These are phyloP conservation scores for Oasisia sp. DNA, from an alignment of 2,888 invertebrate species.

Conservation along the genomic window DNA sequence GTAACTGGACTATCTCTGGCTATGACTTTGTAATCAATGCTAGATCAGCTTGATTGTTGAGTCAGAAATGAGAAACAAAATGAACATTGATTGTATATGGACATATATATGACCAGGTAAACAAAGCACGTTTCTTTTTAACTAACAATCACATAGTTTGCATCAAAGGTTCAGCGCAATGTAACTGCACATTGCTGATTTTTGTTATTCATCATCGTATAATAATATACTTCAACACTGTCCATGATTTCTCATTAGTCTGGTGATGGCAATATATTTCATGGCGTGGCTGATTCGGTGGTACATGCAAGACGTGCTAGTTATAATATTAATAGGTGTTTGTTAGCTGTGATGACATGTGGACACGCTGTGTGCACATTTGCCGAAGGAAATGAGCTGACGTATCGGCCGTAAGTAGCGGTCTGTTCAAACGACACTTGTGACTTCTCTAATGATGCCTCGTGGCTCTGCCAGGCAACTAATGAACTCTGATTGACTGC, in stretches of 20 bases:
- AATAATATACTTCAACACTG: neutral
- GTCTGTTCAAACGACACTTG: neutral
- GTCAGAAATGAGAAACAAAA: too few species aligned
- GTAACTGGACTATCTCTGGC: too few species aligned
- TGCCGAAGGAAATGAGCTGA: neutral
- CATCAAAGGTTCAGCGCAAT: neutral
- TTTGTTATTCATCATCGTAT: neutral
- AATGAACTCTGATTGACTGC: slow-evolving; percentile 9
- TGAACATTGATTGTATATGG: neutral
- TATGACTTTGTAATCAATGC: too few species aligned
- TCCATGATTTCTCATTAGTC: neutral
- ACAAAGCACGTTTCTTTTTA: neutral
- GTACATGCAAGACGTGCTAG: neutral
- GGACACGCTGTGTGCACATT: neutral
- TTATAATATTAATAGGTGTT: slow-evolving; percentile 17
- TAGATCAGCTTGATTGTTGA: too few species aligned
- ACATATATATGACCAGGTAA: neutral
- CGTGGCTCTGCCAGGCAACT: neutral
- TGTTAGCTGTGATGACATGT: neutral
- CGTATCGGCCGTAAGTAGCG: neutral
- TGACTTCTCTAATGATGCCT: neutral
- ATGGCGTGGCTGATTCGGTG: neutral
- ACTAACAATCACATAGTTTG: neutral
- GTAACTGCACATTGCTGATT: neutral
- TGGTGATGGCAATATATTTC: neutral